Base-by-base conservation (phyloP, 2,888 invertebrate species). In the Diadegma fenestrale region DNA sequence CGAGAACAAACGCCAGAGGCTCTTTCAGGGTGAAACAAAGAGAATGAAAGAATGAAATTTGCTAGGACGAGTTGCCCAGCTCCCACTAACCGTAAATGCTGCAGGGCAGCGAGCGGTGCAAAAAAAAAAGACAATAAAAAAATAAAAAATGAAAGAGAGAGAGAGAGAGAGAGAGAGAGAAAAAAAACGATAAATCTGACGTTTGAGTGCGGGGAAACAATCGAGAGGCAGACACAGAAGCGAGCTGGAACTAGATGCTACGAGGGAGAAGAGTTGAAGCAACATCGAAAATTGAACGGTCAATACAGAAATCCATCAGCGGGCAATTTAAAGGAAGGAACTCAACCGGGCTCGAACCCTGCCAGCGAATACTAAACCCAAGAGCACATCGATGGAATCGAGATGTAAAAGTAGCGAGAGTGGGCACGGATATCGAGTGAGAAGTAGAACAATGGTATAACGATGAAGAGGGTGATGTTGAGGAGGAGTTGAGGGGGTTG, bases 231-330 rank as follows among this genome's bases (percentile, higher is more conserved):
- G 22, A 54, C 19, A 17, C 17, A 64, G 61, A 68, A 4, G 43
- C 66, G 43, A 81, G 22, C 78, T 61, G 64, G 61, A 26, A 22
- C 12, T 26, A 17, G 37, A 63, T 14, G 41, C 64, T 17, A 61
- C 4, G 69, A 69, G 26, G 7, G 22, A 48, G 26, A 30, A 69
- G 78, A 69, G 61, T 71, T 45, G 41, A 45, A 80, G 79, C 61
- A 63, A 64, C 84, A 77, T 85, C 72, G 73, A 85, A 85, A 85
- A 82, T 82, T 75, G 79, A 79, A 78, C 78, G 79, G 85, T 85
- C 82, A 78, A 81, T 85, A 85, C 61, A 82, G 75, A 82, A 82
- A 79, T 85, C 85, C 82, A 82, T 85, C 85, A 85, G 41, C 63
- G 82, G 45, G 69, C 69, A 79, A 82, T 85, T 85, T 78, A 33